A percentile compares a stretch with the other conserved stretches of the same genome.
Evolutionary conservation across 2,888 invertebrate genomes (phyloP).

Genomic region (Spilosoma lubricipeda): DNA sequence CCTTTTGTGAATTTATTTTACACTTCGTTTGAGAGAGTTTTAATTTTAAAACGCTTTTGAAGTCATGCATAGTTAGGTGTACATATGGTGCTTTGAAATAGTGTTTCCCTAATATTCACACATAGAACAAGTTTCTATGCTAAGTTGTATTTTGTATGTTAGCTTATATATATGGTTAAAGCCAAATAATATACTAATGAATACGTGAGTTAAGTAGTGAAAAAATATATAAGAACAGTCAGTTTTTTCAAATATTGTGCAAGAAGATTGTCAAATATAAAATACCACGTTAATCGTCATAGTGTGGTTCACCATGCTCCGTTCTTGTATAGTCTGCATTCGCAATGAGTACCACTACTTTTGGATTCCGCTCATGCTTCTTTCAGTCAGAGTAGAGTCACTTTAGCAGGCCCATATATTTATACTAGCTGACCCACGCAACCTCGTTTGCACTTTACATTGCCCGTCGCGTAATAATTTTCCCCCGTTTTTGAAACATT

Average conservation of each 20-base stretch:
- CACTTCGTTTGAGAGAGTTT: conserved; percentile 46
- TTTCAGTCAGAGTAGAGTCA: no score
- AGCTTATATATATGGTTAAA: neutral
- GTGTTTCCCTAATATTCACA: neutral
- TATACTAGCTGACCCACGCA: no score
- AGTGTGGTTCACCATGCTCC: no score
- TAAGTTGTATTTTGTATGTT: neutral
- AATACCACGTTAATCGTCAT: neutral
- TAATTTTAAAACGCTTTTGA: conserved; percentile 20
- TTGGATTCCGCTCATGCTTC: no score
- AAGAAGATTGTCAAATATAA: neutral
- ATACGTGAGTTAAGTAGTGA: neutral
- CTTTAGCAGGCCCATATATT: no score
- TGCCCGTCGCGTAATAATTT: no score
- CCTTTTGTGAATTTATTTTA: conserved; percentile 47
- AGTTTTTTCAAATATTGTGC: neutral
- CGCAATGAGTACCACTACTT: no score
- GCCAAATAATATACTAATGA: neutral
- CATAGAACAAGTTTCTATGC: neutral
- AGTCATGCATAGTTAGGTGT: conserved; percentile 2
- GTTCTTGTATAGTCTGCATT: no score
- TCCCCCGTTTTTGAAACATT: no score
- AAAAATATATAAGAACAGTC: neutral
- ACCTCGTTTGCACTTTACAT: no score
- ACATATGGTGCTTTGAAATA: neutral